A percentile compares a stretch with the other conserved stretches of the same genome.
Evolutionary conservation across 2,888 invertebrate genomes (phyloP).

Genomic region (Clistopyga incitator): DNA sequence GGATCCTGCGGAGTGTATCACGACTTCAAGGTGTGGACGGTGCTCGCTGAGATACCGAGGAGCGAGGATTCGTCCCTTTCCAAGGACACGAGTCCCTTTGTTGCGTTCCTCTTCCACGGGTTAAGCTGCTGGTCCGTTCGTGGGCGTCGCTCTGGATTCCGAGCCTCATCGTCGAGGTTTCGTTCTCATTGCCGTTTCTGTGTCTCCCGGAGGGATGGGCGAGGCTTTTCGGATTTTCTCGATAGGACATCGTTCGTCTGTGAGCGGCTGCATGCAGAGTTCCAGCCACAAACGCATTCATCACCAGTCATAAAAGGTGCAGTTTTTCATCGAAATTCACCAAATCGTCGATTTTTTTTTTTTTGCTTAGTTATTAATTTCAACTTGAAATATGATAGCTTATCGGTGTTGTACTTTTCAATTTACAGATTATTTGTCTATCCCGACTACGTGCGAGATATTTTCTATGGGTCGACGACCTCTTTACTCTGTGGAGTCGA

Average conservation of each 20-base stretch:
- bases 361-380: background rate
- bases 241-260: slow-evolving; percentile 36
- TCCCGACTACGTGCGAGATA: slow-evolving; percentile 37
- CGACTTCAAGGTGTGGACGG: slow-evolving; percentile 55
- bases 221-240: slow-evolving; percentile 58
- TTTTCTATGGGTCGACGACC: slow-evolving; percentile 32
- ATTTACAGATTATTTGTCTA: slow-evolving; percentile 65
- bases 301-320: slow-evolving; percentile 68
- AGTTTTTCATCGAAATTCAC: background rate
- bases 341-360: background rate
- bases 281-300: slow-evolving; percentile 74
- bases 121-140: slow-evolving; percentile 9
- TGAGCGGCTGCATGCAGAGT: slow-evolving; percentile 71
- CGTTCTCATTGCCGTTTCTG: slow-evolving; percentile 33
- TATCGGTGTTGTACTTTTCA: slow-evolving; percentile 49
- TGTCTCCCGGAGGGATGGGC: slow-evolving; percentile 22
- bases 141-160: slow-evolving; percentile 19
- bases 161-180: slow-evolving; percentile 33
- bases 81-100: slow-evolving; percentile 9
- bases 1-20: slow-evolving; percentile 61
- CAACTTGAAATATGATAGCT: background rate
- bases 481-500: slow-evolving; percentile 17
- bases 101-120: slow-evolving; percentile 13
- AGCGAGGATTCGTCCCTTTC: background rate
- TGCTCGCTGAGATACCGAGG: slow-evolving; percentile 35